Evolutionary conservation across 2,113 vertebrate genomes (phyloP).

Genomic region (Antechinus flavipes): DNA sequence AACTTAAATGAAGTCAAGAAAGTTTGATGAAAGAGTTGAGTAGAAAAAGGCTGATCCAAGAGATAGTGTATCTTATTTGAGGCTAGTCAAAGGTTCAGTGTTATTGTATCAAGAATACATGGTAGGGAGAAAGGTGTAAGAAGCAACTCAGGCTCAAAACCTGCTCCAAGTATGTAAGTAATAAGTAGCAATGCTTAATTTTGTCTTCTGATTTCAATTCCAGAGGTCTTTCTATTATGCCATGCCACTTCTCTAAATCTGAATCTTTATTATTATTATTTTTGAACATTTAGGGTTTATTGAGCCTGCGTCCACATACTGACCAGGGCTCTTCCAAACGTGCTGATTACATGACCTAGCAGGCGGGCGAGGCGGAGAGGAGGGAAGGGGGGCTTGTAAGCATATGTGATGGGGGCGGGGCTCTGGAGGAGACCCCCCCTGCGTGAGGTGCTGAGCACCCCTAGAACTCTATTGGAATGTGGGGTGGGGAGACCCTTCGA

Average conservation of each 20-base stretch:
- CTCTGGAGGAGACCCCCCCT: too few relatives aligned
- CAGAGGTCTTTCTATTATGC: not conserved
- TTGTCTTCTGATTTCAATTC: not conserved
- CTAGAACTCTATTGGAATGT: too few relatives aligned
- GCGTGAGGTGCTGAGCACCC: too few relatives aligned
- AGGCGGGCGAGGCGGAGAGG: not conserved
- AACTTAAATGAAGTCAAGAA: not conserved
- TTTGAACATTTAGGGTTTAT: not conserved
- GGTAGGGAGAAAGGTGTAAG: not conserved
- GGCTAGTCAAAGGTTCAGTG: not conserved
- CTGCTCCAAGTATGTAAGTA: not conserved
- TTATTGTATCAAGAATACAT: not conserved
- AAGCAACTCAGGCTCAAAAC: not conserved
- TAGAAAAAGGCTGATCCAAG: too few relatives aligned
- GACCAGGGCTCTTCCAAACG: not conserved
- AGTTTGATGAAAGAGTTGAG: not conserved
- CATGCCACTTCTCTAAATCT: not conserved
- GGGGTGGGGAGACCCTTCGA: not conserved
- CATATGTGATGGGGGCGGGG: not conserved
- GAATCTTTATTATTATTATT: too few relatives aligned
- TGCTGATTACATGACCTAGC: not conserved
- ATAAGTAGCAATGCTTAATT: not conserved
- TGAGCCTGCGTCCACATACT: not conserved
- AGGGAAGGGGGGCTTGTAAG: not conserved
- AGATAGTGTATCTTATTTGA: too few relatives aligned